Conservation (phyloP, 2,797 vertebrate genomes). For the Lepus oiostolus region DNA sequence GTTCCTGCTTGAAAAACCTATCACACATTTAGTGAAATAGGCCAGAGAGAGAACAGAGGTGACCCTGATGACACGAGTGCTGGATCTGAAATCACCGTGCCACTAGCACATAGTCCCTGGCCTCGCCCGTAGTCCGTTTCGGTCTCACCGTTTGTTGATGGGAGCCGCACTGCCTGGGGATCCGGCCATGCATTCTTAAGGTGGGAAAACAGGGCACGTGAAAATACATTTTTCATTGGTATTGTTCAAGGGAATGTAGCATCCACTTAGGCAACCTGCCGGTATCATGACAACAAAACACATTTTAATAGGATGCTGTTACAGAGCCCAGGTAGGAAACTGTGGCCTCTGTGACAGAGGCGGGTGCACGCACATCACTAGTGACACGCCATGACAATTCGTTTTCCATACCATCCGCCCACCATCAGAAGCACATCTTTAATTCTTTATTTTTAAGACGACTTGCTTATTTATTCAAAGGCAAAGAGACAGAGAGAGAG, state of each 20-base stretch:
- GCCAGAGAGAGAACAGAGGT: too few species aligned
- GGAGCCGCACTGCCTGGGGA: too few species aligned
- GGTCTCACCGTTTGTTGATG: too few species aligned
- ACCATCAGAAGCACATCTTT: background rate
- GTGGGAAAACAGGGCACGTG: background rate
- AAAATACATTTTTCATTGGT: constrained; percentile 16
- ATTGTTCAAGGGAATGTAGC: constrained; percentile 12
- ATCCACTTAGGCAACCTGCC: background rate
- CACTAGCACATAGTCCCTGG: too few species aligned
- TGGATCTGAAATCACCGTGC: too few species aligned
- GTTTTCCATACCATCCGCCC: background rate
- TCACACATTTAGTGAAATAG: too few species aligned
- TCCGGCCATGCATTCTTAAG: background rate
- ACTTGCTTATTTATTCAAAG: too few species aligned
- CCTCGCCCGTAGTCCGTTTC: too few species aligned
- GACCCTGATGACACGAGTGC: too few species aligned
- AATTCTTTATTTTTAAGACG: background rate
- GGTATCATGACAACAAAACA: background rate
- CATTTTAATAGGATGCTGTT: background rate
- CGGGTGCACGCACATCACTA: background rate
- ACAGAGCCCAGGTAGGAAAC: background rate
- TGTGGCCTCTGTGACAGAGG: background rate
- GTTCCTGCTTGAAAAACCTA: background rate
- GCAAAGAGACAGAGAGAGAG: too few species aligned
- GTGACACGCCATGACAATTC: background rate